Percentiles rank a stretch among this genome's conserved stretches.
Evolutionary conservation across 2,888 invertebrate genomes (phyloP).

Genomic region (Nephrotoma appendiculata): DNA sequence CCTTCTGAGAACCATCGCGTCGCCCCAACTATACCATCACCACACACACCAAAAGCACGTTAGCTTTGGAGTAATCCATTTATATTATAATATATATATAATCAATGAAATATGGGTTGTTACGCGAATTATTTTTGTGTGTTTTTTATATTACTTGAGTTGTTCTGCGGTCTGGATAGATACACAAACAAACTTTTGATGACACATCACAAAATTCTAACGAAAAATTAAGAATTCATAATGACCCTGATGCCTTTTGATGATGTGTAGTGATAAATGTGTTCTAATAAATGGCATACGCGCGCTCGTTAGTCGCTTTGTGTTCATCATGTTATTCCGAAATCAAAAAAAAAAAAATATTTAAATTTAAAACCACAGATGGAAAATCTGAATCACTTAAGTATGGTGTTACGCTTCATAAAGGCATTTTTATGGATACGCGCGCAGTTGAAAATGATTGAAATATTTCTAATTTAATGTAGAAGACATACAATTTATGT

Average conservation of each 20-base stretch:
- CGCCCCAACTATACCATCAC: neutral
- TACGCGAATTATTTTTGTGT: neutral
- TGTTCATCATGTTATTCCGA: neutral
- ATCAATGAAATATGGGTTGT: neutral
- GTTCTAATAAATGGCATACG: neutral
- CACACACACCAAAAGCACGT: no score
- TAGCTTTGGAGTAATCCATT: neutral
- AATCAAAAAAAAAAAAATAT: neutral
- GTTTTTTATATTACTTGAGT: neutral
- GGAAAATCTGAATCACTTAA: neutral
- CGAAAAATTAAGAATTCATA: neutral
- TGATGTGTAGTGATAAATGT: neutral
- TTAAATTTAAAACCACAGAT: neutral
- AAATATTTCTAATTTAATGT: neutral
- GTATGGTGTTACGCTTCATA: neutral
- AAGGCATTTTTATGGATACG: neutral
- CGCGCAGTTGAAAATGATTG: neutral
- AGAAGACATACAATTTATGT: neutral
- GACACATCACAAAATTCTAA: neutral
- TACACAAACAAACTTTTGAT: neutral
- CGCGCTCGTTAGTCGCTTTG: neutral
- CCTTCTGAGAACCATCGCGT: neutral
- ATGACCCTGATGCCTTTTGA: neutral
- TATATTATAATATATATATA: neutral
- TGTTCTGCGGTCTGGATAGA: neutral